phyloP scores from a whole-genome alignment of 2,113 vertebrate species.

The Thunnus maccoyii region DNA sequence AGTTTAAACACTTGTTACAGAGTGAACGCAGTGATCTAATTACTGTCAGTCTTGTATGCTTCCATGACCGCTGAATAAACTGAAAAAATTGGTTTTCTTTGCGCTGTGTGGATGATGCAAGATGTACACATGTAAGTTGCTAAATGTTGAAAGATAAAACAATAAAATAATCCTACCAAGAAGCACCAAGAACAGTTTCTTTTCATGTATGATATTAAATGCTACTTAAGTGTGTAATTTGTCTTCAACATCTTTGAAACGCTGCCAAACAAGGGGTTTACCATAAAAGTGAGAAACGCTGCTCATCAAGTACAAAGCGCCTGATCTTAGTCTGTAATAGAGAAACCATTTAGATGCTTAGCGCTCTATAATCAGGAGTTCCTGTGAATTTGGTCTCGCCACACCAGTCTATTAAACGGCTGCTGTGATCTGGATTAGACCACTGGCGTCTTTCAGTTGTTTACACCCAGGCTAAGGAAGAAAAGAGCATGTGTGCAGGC shows the following conservation, averaged over 20 bases:
- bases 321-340: neutral
- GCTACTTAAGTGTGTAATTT: neutral
- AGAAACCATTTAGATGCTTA: neutral
- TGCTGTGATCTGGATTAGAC: slow-evolving; percentile 62
- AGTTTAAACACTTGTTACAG: neutral
- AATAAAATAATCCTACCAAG: neutral
- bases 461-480: slow-evolving; percentile 49
- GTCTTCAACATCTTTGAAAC: neutral
- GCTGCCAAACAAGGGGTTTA: slow-evolving; percentile 18
- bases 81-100: no score
- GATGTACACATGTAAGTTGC: neutral
- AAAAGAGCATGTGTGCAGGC: slow-evolving; percentile 46
- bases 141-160: neutral
- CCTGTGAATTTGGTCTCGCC: slow-evolving; percentile 35
- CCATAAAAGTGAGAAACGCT: neutral
- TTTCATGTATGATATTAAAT: neutral
- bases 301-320: neutral
- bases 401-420: slow-evolving; percentile 15
- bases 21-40: neutral
- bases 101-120: neutral
- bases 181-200: neutral
- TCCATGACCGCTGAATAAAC: neutral
- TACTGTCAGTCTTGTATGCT: neutral
- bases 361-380: slow-evolving; percentile 34
- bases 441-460: slow-evolving; percentile 51